Conservation (phyloP, 1,140 invertebrate genomes). For the Drosophila sechellia region DNA sequence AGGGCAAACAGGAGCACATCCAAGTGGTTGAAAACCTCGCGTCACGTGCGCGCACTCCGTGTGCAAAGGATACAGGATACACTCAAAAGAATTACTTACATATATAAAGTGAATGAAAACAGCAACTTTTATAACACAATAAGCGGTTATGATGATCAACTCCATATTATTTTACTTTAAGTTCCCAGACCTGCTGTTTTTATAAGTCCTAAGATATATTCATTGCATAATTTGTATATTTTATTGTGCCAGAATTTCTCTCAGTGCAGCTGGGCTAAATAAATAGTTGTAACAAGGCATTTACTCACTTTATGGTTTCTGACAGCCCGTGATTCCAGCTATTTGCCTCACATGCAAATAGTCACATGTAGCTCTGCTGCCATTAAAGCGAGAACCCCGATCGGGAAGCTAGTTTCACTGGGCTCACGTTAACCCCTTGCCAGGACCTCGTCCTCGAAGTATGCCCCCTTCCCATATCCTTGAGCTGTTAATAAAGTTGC, state of each 20-base stretch:
- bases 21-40: constrained; percentile 69
- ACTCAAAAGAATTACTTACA: too few species aligned
- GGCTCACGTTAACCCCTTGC: constrained; percentile 35
- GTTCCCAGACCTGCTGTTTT: background rate
- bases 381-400: constrained; percentile 63
- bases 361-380: constrained; percentile 24
- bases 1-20: constrained; percentile 64
- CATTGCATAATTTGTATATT: too few species aligned
- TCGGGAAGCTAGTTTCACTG: constrained; percentile 49
- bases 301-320: constrained; percentile 83
- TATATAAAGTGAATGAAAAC: too few species aligned
- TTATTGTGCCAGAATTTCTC: background rate
- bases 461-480: constrained; percentile 14
- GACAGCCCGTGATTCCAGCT: constrained; percentile 70
- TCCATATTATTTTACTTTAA: too few species aligned
- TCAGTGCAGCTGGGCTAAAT: constrained; percentile 37
- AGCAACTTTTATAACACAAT: background rate
- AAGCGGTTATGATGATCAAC: too few species aligned
- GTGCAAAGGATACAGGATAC: constrained; percentile 60
- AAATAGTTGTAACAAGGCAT: constrained; percentile 65
- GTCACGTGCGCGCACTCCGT: constrained; percentile 70
- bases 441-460: constrained; percentile 4
- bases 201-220: too few species aligned
- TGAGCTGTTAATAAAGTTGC: constrained; percentile 69
- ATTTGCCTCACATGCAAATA: constrained; percentile 58